Evolutionary conservation across 2,113 vertebrate species (phyloP), one percentile per base, ranked within the genome.

Genomic region (Aphelocoma coerulescens): DNA sequence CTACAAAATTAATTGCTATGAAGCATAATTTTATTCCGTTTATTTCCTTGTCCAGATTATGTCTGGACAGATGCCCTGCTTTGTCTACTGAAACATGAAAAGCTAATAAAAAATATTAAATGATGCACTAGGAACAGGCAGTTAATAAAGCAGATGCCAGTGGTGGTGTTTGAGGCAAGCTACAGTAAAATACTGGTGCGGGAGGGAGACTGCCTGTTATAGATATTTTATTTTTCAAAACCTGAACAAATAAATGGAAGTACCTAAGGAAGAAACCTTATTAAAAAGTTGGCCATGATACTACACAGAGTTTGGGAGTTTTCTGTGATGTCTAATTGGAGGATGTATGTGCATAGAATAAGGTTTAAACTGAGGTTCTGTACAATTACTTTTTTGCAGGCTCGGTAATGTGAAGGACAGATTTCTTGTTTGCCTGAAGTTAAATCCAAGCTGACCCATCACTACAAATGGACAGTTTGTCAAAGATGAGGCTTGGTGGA

Each of bases 401-500:
- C 33, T 74, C 0, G 0, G 16, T 63, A 33, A 39, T 0, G 26
- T 11, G 28, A 54, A 80, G 71, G 72, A 71, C 52, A 59, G 33
- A 52, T 39, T 39, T 8, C 39, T 19, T 26, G 8, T 61, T 72
- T 55, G 32, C 35, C 13, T 2, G 6, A 74, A 71, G 49, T 28
- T 57, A 51, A 77, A 35, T 37, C 68, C 59, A 39, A 41, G 18
- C 33, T 80, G 76, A 79, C 44, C 39, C 43, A 62, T 46, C 71
- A 17, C 57, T 91, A 26, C 77, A 55, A 44, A 46, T 27, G 33
- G 44, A 77, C 62, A 66, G n/a, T 61, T 68, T 57, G 62, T 71
- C 62, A 26, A 96, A 94, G 75, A 98, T 98, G 98, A 96, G 41
- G 85, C 44, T 80, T 77, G 85, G 66, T 3, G 19, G 41, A 92